These are phyloP conservation scores for Osmoderma eremita DNA, from an alignment of 2,888 invertebrate species.

Conservation along the genomic window DNA sequence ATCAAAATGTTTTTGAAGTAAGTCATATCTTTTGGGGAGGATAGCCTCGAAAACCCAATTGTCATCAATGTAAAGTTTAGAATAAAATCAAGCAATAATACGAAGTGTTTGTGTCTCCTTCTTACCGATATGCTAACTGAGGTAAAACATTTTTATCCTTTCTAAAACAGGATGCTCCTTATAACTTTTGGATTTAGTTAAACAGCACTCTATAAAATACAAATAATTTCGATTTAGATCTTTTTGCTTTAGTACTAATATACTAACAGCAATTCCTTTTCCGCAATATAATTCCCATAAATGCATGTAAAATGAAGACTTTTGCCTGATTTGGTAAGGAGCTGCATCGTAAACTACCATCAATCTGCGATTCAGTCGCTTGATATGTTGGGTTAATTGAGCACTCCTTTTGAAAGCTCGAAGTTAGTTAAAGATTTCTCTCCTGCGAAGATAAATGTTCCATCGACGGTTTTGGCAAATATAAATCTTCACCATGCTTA, in stretches of 20 bases:
- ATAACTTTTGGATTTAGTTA: constrained; percentile 77
- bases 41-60: constrained; percentile 85
- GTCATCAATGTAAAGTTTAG: constrained; percentile 85
- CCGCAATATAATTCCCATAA: constrained; percentile 69
- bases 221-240: constrained; percentile 8
- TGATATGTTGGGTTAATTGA: too few relatives aligned
- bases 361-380: too few relatives aligned
- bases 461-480: too few relatives aligned
- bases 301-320: too few relatives aligned
- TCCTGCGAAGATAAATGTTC: too few relatives aligned
- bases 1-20: constrained; percentile 71
- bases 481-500: too few relatives aligned
- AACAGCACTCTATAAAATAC: constrained; percentile 77
- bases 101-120: too few relatives aligned
- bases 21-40: constrained; percentile 76
- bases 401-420: too few relatives aligned
- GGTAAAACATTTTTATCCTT: constrained; percentile 74
- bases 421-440: too few relatives aligned
- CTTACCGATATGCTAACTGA: constrained; percentile 78
- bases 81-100: constrained; percentile 33
- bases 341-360: too few relatives aligned
- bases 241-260: background rate
- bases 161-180: constrained; percentile 79
- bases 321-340: too few relatives aligned
- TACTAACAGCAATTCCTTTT: constrained; percentile 76